Evolutionary conservation across 2,888 invertebrate species (phyloP).

Genomic region (Hirtodrosophila cameraria): DNA sequence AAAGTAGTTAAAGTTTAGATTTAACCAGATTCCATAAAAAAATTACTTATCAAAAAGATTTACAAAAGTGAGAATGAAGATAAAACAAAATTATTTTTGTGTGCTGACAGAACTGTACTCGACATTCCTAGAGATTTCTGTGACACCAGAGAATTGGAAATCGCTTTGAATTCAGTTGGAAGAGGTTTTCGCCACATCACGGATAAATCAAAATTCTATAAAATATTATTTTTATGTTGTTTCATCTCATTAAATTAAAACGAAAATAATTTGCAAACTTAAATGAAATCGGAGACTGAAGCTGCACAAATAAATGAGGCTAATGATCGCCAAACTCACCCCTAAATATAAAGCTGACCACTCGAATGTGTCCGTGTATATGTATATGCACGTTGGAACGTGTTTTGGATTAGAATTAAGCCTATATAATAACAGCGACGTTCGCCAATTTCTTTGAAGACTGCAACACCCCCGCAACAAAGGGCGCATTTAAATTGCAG

Average conservation of each 20-base stretch:
- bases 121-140: no score
- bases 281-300: neutral
- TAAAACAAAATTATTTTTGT: no score
- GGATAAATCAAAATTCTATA: no score
- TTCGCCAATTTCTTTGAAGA: slow-evolving; percentile 37
- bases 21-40: no score
- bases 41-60: no score
- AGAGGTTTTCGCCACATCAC: no score
- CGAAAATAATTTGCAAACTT: slow-evolving; percentile 5
- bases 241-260: neutral
- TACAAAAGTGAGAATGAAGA: no score
- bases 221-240: neutral
- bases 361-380: slow-evolving; percentile 23
- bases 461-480: slow-evolving; percentile 45
- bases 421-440: slow-evolving; percentile 43
- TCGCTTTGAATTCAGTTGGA: no score
- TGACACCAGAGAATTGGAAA: no score
- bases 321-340: slow-evolving; percentile 61
- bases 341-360: slow-evolving; percentile 18
- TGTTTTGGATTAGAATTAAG: slow-evolving; percentile 75
- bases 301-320: slow-evolving; percentile 47
- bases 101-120: no score
- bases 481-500: slow-evolving; percentile 64
- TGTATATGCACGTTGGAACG: slow-evolving; percentile 60
- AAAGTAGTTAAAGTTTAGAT: no score